Conservation (phyloP, 2,888 invertebrate genomes). For the Phalangium opilio region DNA sequence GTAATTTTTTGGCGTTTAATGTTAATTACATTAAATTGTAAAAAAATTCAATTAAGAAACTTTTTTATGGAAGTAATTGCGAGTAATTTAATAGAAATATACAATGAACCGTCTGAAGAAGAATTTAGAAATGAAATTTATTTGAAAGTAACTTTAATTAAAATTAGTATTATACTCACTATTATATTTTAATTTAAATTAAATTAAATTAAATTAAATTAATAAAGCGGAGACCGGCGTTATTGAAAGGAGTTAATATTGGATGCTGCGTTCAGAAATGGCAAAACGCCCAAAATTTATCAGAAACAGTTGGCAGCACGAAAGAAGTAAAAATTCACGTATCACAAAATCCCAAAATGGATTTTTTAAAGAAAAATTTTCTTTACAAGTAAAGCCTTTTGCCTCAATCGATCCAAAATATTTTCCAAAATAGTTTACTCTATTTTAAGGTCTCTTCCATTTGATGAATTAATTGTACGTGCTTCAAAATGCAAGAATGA, state of each 20-base stretch:
- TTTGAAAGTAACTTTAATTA: too few species aligned
- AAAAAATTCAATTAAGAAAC: too few species aligned
- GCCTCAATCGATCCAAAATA: not conserved
- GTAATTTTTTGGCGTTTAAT: too few species aligned
- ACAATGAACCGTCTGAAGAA: too few species aligned
- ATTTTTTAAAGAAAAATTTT: slow-evolving; percentile 39
- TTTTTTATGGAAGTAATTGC: too few species aligned
- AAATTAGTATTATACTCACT: too few species aligned
- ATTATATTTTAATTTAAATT: too few species aligned
- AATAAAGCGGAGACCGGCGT: slow-evolving; percentile 27
- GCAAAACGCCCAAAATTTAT: slow-evolving; percentile 35
- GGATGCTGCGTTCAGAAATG: slow-evolving; percentile 35
- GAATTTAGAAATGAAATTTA: too few species aligned
- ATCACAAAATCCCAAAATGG: slow-evolving; percentile 32
- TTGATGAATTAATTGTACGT: slow-evolving; percentile 32
- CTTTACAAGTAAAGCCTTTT: slow-evolving; percentile 30
- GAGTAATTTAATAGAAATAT: too few species aligned
- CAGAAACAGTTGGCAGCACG: slow-evolving; percentile 27
- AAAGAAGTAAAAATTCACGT: slow-evolving; percentile 37
- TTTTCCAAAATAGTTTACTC: slow-evolving; percentile 1
- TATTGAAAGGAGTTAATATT: slow-evolving; percentile 33
- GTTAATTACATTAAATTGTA: too few species aligned
- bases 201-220: too few species aligned
- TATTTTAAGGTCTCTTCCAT: slow-evolving; percentile 30
- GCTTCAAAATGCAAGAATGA: slow-evolving; percentile 27